Evolutionary conservation across 2,888 invertebrate species (phyloP).

Genomic region (Plebejus argus): DNA sequence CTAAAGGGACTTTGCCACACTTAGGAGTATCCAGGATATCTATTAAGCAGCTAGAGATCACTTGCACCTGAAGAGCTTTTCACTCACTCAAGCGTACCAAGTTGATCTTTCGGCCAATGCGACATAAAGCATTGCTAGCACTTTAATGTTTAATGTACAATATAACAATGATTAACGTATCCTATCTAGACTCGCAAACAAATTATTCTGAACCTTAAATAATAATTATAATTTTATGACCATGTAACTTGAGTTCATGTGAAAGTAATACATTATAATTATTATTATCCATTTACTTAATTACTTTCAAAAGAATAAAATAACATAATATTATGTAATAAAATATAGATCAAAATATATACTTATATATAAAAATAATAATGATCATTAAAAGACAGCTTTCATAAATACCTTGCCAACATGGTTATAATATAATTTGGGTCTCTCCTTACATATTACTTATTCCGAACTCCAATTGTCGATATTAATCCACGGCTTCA

Average conservation of each 20-base stretch:
- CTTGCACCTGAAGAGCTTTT: not conserved
- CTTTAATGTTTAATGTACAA: not conserved
- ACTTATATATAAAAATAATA: too few relatives aligned
- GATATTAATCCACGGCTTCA: constrained; percentile 26
- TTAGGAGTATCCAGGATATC: not conserved
- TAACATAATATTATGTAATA: too few relatives aligned
- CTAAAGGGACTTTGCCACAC: too few relatives aligned
- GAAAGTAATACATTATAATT: not conserved
- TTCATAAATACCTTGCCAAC: not conserved
- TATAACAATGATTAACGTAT: not conserved
- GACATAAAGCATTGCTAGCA: not conserved
- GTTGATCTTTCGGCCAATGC: not conserved
- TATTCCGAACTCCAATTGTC: not conserved
- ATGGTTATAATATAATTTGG: too few relatives aligned
- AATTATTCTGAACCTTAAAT: not conserved
- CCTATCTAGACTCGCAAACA: not conserved
- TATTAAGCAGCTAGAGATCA: not conserved
- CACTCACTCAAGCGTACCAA: not conserved
- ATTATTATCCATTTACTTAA: not conserved
- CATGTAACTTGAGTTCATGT: not conserved
- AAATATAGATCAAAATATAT: too few relatives aligned
- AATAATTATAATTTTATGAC: not conserved
- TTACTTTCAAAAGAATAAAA: not conserved
- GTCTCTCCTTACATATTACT: too few relatives aligned
- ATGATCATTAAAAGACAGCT: not conserved